Evolutionary conservation across 2,888 invertebrate species (phyloP).

Genomic region (Antheraea assamensis): DNA sequence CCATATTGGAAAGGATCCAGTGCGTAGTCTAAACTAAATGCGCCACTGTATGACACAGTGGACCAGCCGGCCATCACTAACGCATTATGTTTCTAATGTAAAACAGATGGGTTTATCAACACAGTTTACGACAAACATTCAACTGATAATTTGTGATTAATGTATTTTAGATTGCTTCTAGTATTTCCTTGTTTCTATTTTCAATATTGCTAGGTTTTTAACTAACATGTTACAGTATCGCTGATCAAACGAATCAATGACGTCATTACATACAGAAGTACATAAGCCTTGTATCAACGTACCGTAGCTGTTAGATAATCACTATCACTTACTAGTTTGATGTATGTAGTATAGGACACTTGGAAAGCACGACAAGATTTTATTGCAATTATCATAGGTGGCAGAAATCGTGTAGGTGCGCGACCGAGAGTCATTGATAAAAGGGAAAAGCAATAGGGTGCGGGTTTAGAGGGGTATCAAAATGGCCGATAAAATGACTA

Average conservation of each 20-base stretch:
- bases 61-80: constrained; percentile 8
- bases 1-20: neutral
- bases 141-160: constrained; percentile 3
- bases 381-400: too few species aligned
- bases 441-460: too few species aligned
- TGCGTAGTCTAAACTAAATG: neutral
- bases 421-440: too few species aligned
- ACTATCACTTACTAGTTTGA: too few species aligned
- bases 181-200: constrained; percentile 3
- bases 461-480: too few species aligned
- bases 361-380: too few species aligned
- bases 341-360: too few species aligned
- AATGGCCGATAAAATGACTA: too few species aligned
- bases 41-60: neutral
- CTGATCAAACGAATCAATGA: neutral
- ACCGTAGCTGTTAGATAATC: too few species aligned
- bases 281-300: too few species aligned
- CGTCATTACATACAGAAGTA: neutral
- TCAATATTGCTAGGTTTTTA: neutral
- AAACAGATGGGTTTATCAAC: constrained; percentile 21
- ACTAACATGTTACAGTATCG: neutral
- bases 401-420: too few species aligned
- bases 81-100: constrained; percentile 16
- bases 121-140: constrained; percentile 9
- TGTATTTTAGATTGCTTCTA: neutral